These are phyloP conservation scores for Glossophaga mutica DNA, from an alignment of 2,797 vertebrate species.

Conservation along the genomic window DNA sequence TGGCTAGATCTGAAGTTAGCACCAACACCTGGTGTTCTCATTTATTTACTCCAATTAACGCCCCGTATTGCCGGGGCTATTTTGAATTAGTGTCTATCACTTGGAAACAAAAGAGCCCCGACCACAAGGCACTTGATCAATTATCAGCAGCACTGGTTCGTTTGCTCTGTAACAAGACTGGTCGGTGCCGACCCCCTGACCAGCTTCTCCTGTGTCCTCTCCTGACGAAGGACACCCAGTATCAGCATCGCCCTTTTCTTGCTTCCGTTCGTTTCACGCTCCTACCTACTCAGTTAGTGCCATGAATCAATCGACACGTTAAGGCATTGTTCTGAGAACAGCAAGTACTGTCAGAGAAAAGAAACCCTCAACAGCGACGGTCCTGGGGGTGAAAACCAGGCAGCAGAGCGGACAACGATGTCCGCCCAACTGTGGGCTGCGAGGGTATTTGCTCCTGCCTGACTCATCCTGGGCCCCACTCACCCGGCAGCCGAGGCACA, in stretches of 20 bases:
- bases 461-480: too few species aligned
- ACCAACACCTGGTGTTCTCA: neutral
- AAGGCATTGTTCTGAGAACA: neutral
- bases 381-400: neutral
- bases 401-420: neutral
- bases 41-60: neutral
- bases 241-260: accelerated
- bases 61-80: neutral
- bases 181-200: accelerated
- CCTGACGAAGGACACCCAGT: accelerated
- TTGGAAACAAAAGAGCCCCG: neutral
- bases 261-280: neutral
- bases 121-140: neutral
- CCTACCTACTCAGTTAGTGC: neutral
- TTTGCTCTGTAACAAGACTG: accelerated
- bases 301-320: neutral
- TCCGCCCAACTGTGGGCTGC: accelerated
- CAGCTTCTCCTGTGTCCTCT: neutral
- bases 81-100: neutral
- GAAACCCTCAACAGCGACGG: neutral
- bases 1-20: neutral
- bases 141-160: accelerated
- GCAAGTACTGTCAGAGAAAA: neutral
- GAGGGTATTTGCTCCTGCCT: accelerated
- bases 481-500: neutral